Base-by-base conservation (phyloP, 2,797 vertebrate genomes). In the Smutsia temminckii region DNA sequence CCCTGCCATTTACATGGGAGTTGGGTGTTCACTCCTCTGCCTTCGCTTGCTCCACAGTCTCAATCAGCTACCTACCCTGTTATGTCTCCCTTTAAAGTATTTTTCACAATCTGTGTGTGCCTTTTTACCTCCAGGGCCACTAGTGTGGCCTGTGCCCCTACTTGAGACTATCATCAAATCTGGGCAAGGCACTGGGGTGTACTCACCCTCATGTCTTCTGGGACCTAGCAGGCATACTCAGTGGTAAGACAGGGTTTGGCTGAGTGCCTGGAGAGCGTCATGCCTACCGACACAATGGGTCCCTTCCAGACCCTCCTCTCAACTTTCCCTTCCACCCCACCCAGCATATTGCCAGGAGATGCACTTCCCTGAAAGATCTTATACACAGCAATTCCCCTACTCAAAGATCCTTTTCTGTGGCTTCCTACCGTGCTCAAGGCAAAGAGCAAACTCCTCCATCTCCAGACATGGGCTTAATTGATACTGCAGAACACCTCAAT, bases 81-180 rank as follows among this genome's bases (percentile, higher is more conserved):
- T 66, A 18, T 13, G 8, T 78, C 61, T 92, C 69, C 75, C 23
- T 75, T 59, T 63, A 29, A 40, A 78, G 77, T 17, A 12, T 40
- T 25, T 91, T 80, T 53, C 64, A 75, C 71, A 80, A 21, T 74
- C 7, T 20, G 6, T 20, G 29, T 25, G 46, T 81, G 77, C 40
- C 40, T 93, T 55, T 80, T 53, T 55, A 83, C 25, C n/a, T 40
- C 37, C 66, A 77, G 63, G 2, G 42, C 51, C 32, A 74, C 32
- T 17, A 37, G 5, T 2, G 0, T 25, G 11, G 32, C 6, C 4
- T 25, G 27, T 4, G 4, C 9, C n/a, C 86, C n/a, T 29, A 17
- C 23, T 32, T 34, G 14, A 92, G 53, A 46, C 25, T 6, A 2
- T 21, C 0, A 42, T 3, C 9, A 80, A 75, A 64, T 2, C 51